phyloP scores from a whole-genome alignment of 2,113 vertebrate species.

The Scartelaos histophorus region DNA sequence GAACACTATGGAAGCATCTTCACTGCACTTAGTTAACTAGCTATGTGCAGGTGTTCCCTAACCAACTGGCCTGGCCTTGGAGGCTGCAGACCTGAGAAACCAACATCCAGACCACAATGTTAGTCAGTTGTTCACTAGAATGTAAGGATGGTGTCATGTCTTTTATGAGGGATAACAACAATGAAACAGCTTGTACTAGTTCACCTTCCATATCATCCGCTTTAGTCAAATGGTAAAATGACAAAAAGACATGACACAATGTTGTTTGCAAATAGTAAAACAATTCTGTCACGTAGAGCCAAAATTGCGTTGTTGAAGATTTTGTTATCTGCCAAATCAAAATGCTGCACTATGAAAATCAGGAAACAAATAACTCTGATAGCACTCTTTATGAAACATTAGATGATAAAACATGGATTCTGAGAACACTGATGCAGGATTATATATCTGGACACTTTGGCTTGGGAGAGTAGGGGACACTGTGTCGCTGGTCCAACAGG shows the following conservation, averaged over 20 bases:
- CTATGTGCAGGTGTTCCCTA: constrained; percentile 75
- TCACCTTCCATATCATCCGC: constrained; percentile 26
- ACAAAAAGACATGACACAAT: not conserved
- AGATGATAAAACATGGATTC: not conserved
- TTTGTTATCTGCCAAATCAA: not conserved
- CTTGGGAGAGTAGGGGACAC: constrained; percentile 23
- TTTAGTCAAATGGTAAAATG: not conserved
- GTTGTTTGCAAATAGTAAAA: not conserved
- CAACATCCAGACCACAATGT: constrained; percentile 58
- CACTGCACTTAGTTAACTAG: constrained; percentile 79
- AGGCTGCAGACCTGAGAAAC: constrained; percentile 58
- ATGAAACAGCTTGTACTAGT: constrained; percentile 51
- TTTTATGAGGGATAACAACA: constrained; percentile 44
- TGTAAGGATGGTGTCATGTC: constrained; percentile 46
- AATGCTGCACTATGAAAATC: not conserved
- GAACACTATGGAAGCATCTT: constrained; percentile 66
- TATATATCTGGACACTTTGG: constrained; percentile 12
- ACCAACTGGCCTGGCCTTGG: constrained; percentile 66
- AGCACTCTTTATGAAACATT: not conserved
- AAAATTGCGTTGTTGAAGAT: not conserved
- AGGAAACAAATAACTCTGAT: not conserved
- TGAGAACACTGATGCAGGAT: not conserved
- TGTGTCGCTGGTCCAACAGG: constrained; percentile 30
- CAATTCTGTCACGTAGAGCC: not conserved
- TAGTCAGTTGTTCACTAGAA: constrained; percentile 54